Conservation (phyloP, 2,888 invertebrate species). For the Cenopis cana region DNA sequence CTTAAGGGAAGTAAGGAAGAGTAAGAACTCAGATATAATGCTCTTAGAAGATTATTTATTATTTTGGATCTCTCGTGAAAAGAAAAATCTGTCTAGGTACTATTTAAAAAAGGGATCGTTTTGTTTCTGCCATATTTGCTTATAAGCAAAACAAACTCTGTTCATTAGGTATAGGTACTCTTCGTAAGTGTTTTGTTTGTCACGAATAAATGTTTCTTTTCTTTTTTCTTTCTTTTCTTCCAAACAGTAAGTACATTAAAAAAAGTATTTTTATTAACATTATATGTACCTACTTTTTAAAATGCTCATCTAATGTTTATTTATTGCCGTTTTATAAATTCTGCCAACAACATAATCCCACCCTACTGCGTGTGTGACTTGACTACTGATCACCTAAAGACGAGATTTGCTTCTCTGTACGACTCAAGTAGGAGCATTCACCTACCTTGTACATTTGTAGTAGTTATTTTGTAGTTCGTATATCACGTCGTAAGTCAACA, state of each 20-base stretch:
- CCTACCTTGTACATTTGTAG: not conserved
- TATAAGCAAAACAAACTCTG: not conserved
- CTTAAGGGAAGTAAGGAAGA: not conserved
- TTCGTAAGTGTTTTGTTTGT: no score
- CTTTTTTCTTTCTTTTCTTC: no score
- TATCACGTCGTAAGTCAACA: conserved; percentile 47
- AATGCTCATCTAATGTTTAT: no score
- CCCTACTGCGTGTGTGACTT: no score
- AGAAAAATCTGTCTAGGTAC: no score
- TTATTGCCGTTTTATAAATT: no score
- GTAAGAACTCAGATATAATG: not conserved
- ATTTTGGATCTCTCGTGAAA: not conserved
- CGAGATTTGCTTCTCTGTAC: not conserved
- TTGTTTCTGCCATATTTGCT: not conserved
- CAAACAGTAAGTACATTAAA: no score
- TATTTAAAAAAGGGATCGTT: not conserved
- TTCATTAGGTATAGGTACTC: not conserved
- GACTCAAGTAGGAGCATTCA: not conserved
- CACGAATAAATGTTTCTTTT: no score
- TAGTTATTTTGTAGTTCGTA: conserved; percentile 15
- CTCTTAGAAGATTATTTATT: not conserved
- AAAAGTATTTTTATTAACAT: not conserved
- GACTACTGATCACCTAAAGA: not conserved
- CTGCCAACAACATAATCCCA: no score
- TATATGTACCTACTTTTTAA: no score